Evolutionary conservation across 2,888 invertebrate genomes (phyloP), one percentile per base, ranked within the genome.

Genomic region (Hydrotaea cyrtoneurina): DNA sequence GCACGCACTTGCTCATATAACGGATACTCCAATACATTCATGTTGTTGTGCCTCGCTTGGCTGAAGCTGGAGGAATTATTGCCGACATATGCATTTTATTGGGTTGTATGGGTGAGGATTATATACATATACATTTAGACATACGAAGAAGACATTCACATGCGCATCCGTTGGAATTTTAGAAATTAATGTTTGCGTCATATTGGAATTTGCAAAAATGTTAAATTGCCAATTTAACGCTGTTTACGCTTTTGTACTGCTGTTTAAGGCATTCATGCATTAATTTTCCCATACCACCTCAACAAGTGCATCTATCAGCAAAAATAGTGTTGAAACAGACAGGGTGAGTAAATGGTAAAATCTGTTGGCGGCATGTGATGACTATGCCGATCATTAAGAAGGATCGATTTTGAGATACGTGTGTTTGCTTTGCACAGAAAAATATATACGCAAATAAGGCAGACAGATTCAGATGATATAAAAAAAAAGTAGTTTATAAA

Each of bases 141-240:
- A 31, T 31, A 7, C 2, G 31, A 31, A 31, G 53, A 64, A 4
- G n/a, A n/a, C 8, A 17, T 36, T 36, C 36, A n/a, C 8, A 17
- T 36, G 36, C 36, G 31, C 13, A 36, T 66, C 66, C 66, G 17
- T 43, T 66, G 19, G 39, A 19, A 62, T 36, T 62, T 26, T n/a
- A 13, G 26, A 36, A 62, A 62, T 31, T 46, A 26, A 62, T 43
- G 39, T 36, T 23, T 43, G 53, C 39, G 50, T n/a, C 50, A 50
- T 50, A 50, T 50, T 31, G 43, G 15, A 62, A 78, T 72, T 66
- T 71, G 71, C 46, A 71, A 57, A 83, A 75, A 78, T 74, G 55
- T 71, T 69, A 75, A 80, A 80, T 80, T 80, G 80, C 23, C 78
- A 80, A 78, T 83, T 83, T 80, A 80, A 71, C 74, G 77, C 66